Base-by-base conservation (phyloP, 2,797 vertebrate species). In the Coracias cyanogaster region DNA sequence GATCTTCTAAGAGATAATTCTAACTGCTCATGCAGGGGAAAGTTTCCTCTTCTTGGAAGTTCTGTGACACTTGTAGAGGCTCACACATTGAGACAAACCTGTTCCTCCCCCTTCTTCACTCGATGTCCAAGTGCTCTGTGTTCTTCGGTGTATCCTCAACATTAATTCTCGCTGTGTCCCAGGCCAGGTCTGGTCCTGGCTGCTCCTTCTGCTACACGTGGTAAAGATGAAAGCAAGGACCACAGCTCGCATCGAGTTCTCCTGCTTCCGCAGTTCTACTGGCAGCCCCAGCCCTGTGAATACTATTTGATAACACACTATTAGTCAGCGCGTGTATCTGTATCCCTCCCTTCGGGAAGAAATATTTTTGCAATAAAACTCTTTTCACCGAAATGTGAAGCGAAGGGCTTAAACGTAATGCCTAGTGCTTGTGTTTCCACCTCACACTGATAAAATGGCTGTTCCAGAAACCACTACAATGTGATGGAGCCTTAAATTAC, bases 81-180 rank as follows among this genome's bases (percentile, higher is more conserved):
- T 46, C 55, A 16, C 28, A 6, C 6, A 1, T 0, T 0, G 2
- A 15, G 11, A 24, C 33, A 45, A 86, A 12, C 22, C 43, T 3
- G 4, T 15, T 6, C 52, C 46, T 41, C 28, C 31, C 31, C 29
- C 17, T 8, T 73, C 35, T 31, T 16, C 85, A 2, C 16, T 19
- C 4, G 1, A 1, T 3, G 28, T 6, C 64, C 0, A 3, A 20
- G 60, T 0, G 14, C 2, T 21, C 43, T 10, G 7, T 9, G 5
- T 10, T 25, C 49, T 39, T 10, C 10, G 52, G n/a, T 9, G 28
- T 7, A 4, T 12, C 70, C 58, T 64, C 2, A 0, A n/a, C 0
- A 1, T 17, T n/a, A 14, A 18, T 37, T 49, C 29, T 2, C 0
- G 1, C 33, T 3, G 16, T 3, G 20, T 18, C 35, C 2, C 2